A percentile compares a stretch with the other conserved stretches of the same genome.
Conservation (phyloP, 2,797 vertebrate genomes). For the Pseudomugil tenellus region DNA sequence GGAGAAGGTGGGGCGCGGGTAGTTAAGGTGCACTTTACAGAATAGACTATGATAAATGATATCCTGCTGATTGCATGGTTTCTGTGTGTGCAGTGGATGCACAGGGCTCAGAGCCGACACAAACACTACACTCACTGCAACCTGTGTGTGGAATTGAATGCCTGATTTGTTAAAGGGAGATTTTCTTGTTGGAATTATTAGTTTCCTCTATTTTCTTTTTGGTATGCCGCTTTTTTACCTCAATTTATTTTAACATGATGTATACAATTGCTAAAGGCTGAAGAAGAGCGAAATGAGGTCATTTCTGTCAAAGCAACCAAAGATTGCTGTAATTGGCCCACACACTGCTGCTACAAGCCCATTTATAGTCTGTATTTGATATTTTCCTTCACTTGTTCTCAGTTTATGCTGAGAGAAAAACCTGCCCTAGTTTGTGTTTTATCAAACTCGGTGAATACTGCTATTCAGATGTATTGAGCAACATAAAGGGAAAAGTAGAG, state of each 20-base stretch:
- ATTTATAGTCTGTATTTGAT: conserved; percentile 18
- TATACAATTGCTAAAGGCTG: conserved; percentile 1
- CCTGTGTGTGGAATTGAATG: not conserved
- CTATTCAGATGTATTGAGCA: conserved; percentile 17
- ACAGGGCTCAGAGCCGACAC: not conserved
- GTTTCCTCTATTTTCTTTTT: conserved; percentile 12
- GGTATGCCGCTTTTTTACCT: conserved; percentile 4
- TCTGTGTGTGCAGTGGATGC: not conserved
- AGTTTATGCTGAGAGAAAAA: conserved; percentile 1
- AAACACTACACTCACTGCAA: not conserved
- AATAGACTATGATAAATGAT: conserved; percentile 9
- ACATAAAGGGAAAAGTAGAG: conserved; percentile 23
- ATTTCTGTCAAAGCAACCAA: conserved; percentile 16
- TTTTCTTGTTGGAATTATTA: conserved; percentile 7
- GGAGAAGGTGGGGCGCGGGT: not conserved
- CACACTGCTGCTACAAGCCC: conserved; percentile 17
- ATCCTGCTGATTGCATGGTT: conserved; percentile 3
- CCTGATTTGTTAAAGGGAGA: not conserved
- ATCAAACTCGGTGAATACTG: conserved; percentile 16
- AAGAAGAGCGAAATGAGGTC: conserved; percentile 26
- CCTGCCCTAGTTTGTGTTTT: conserved; percentile 5
- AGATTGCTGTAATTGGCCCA: conserved; percentile 20
- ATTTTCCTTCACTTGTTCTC: conserved; percentile 29
- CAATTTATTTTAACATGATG: not conserved
- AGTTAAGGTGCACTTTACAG: conserved; percentile 1